Evolutionary conservation across 2,113 vertebrate genomes (phyloP), one percentile per base, ranked within the genome.

Genomic region (Poeciliopsis prolifica): DNA sequence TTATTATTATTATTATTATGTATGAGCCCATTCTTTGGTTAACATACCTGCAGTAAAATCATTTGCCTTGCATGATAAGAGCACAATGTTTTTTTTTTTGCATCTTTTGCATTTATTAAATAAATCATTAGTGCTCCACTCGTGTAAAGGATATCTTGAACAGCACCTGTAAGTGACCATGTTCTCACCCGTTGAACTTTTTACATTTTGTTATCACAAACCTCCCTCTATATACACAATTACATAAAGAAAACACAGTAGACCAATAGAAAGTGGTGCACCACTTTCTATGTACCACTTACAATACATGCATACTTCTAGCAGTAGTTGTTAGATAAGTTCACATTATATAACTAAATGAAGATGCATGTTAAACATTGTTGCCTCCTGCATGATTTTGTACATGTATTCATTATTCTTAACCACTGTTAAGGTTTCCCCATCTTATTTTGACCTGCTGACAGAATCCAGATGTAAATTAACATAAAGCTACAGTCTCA

Each of bases 21-120:
- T 79, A 85, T 76, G 74, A 87, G 81, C 71, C 74, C 29, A 17
- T 51, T 68, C 60, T 67, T 83, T 74, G 70, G 72, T 84, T 70
- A 78, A 33, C 17, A 63, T 44, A 64, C 70, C 58, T 73, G 79
- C 80, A 84, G 69, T 48, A 48, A 17, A 5, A 19, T 5, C 4
- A 5, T 48, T n/a, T n/a, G 51, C 22, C 8, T 58, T 58, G 51
- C 2, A 54, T 22, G 51, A 54, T 17, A 48, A 48, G 42, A 14
- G 42, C 48, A 54, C 22, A 1, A 24, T 44, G 13, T 44, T 31
- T 48, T 17, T 48, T 17, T 44, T 44, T 44, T 17, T 17, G 15
- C 5, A 19, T 17, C 17, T 48, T 48, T 17, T 48, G 44, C 5
- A 48, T 17, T 19, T 7, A 48, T 48, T 19, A 48, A 48, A 48